A percentile compares a stretch with the other conserved stretches of the same genome.
phyloP scores from a whole-genome alignment of 2,113 vertebrate species.

The Larimichthys crocea region DNA sequence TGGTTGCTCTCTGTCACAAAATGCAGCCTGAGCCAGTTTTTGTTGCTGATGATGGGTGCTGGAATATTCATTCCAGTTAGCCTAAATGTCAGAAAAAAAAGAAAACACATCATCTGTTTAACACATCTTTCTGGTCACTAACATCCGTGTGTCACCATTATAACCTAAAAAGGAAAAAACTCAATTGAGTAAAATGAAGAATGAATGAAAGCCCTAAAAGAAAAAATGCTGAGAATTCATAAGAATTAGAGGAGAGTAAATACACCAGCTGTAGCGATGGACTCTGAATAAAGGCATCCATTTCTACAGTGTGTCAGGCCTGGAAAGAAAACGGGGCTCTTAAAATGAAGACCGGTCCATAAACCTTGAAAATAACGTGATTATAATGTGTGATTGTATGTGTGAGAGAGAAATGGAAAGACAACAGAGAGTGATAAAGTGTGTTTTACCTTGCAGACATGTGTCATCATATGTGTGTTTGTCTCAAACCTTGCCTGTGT shows the following conservation, averaged over 20 bases:
- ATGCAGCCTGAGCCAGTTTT: conserved; percentile 97
- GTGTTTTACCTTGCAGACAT: not conserved
- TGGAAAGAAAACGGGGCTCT: not conserved
- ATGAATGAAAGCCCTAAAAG: not conserved
- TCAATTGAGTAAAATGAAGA: not conserved
- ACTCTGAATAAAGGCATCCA: no score
- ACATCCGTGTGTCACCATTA: not conserved
- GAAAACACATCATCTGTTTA: conserved; percentile 31
- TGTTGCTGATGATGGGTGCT: conserved; percentile 97
- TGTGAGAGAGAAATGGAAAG: not conserved
- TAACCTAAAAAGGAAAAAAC: no score
- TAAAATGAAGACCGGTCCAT: not conserved
- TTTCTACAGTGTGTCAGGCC: not conserved
- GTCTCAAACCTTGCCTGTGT: not conserved
- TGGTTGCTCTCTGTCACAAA: conserved; percentile 97
- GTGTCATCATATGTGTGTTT: not conserved
- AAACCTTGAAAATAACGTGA: not conserved
- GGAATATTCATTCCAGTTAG: conserved; percentile 95
- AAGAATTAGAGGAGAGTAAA: not conserved
- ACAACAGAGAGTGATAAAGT: not conserved
- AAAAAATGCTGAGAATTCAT: not conserved
- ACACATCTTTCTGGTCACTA: not conserved
- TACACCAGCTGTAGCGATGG: not conserved
- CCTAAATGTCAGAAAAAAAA: conserved; percentile 77
- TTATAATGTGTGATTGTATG: not conserved